Evolutionary conservation across 2,888 invertebrate genomes (phyloP).

Genomic region (Oscheius sp.): DNA sequence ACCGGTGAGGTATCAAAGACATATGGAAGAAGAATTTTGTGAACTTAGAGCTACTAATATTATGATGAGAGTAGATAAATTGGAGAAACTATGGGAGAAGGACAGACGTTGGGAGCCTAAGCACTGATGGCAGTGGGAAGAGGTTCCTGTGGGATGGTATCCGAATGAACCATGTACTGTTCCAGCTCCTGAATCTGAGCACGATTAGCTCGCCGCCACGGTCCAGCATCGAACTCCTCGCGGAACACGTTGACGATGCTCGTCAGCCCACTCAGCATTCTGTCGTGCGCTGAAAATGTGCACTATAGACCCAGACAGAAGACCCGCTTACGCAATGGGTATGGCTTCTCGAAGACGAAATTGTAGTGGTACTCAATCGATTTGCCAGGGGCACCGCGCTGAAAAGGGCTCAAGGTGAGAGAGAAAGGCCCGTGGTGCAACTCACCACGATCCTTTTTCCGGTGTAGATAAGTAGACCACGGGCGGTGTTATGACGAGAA

Average conservation of each 20-base stretch:
- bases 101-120: too few relatives aligned
- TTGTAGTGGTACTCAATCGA: constrained; percentile 18
- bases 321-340: constrained; percentile 4
- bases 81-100: too few relatives aligned
- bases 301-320: background rate
- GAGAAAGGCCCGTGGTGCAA: too few relatives aligned
- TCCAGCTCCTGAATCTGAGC: constrained; percentile 6
- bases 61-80: too few relatives aligned
- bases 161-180: background rate
- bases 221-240: constrained; percentile 12
- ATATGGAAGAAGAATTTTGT: too few relatives aligned
- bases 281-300: constrained; percentile 13
- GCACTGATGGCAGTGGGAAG: background rate
- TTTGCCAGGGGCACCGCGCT: background rate
- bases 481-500: background rate
- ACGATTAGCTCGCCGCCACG: constrained; percentile 4
- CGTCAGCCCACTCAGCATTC: constrained; percentile 1
- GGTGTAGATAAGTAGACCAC: background rate
- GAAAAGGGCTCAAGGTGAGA: too few relatives aligned
- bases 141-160: constrained; percentile 14
- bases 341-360: constrained; percentile 10
- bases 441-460: constrained; percentile 5
- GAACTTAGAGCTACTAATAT: too few relatives aligned
- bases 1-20: too few relatives aligned
- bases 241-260: constrained; percentile 17